Percentiles rank a stretch among this genome's conserved stretches.
phyloP scores from a whole-genome alignment of 2,888 invertebrate genomes.

The Clitarchus hookeri region DNA sequence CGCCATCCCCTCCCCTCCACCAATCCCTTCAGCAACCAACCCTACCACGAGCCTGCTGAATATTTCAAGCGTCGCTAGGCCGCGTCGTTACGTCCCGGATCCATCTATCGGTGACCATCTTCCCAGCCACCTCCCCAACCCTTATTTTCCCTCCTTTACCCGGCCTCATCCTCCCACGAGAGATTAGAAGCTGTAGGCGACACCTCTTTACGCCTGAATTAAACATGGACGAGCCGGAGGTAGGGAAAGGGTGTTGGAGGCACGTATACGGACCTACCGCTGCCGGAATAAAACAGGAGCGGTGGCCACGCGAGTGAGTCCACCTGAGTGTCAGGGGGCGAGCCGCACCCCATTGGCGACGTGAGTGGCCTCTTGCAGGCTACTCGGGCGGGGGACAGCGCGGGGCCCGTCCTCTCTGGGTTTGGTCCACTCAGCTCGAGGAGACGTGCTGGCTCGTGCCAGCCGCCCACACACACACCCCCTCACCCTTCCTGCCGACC shows the following conservation, averaged over 20 bases:
- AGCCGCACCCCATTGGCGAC: background rate
- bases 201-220: slow-evolving; percentile 21
- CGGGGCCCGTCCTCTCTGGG: background rate
- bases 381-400: background rate
- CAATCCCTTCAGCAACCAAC: background rate
- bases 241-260: background rate
- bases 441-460: no score
- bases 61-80: slow-evolving; percentile 39
- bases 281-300: background rate
- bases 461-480: no score
- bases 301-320: background rate
- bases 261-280: background rate
- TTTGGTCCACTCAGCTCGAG: background rate
- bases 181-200: slow-evolving; percentile 19
- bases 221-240: background rate
- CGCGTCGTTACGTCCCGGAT: slow-evolving; percentile 31
- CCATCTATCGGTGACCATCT: slow-evolving; percentile 36
- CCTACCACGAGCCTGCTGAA: slow-evolving; percentile 31
- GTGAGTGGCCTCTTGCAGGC: background rate
- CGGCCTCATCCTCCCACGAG: background rate
- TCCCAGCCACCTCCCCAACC: slow-evolving; percentile 3
- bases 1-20: background rate
- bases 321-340: background rate
- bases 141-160: background rate
- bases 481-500: no score